Conservation (phyloP, 2,888 invertebrate species). For the Xestia sexstrigata region DNA sequence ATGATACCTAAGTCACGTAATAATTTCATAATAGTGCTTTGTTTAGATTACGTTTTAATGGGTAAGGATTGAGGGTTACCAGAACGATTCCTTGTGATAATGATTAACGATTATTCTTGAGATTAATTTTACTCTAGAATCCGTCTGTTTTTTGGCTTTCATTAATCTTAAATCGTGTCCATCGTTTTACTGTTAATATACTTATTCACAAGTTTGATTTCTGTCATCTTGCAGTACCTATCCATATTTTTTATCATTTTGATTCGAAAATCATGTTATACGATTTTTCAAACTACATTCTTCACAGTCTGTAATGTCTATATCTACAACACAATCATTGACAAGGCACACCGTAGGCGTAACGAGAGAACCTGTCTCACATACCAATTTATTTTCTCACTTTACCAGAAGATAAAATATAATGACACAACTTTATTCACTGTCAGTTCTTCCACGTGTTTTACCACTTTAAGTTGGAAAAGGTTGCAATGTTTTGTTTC, state of each 20-base stretch:
- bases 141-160: background rate
- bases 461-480: background rate
- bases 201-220: background rate
- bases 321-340: conserved; percentile 26
- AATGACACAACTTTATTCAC: conserved; percentile 20
- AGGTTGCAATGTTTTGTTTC: conserved; percentile 21
- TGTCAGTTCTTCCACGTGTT: conserved; percentile 10
- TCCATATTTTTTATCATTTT: background rate
- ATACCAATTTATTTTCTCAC: conserved; percentile 27
- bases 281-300: background rate
- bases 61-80: background rate
- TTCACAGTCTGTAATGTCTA: background rate
- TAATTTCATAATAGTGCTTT: conserved; percentile 19
- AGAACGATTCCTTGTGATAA: no score
- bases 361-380: conserved; percentile 25
- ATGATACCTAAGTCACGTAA: conserved; percentile 32
- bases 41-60: conserved; percentile 8
- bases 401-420: conserved; percentile 38
- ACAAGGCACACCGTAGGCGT: conserved; percentile 25
- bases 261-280: background rate
- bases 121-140: background rate
- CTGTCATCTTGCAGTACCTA: background rate
- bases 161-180: background rate
- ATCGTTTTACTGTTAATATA: background rate
- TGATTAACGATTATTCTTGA: background rate